Evolutionary conservation across 2,113 vertebrate species (phyloP).

Genomic region (Silurus glanis): DNA sequence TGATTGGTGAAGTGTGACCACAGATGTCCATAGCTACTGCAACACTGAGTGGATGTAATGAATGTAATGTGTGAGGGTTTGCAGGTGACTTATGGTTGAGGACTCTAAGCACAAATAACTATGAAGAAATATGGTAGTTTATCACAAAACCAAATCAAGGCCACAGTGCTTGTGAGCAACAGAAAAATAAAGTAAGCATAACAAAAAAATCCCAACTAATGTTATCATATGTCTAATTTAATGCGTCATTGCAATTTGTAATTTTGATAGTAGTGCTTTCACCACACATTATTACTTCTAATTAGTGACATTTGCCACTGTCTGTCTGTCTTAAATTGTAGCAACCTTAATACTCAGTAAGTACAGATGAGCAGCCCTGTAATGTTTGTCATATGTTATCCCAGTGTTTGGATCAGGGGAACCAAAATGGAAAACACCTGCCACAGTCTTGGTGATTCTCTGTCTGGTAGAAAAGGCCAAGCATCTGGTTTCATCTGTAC

Average conservation of each 20-base stretch:
- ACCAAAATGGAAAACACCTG: constrained; percentile 58
- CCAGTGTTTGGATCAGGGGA: constrained; percentile 28
- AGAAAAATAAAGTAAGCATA: constrained; percentile 10
- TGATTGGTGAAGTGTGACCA: constrained; percentile 21
- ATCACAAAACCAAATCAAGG: constrained; percentile 2
- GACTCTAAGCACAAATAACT: constrained; percentile 1
- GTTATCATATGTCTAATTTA: constrained; percentile 1
- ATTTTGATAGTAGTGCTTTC: constrained; percentile 3
- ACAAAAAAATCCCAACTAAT: constrained; percentile 29
- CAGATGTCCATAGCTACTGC: constrained; percentile 42
- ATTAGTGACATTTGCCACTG: constrained; percentile 13
- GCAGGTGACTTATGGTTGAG: neutral
- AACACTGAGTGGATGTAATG: constrained; percentile 27
- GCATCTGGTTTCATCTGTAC: constrained; percentile 55
- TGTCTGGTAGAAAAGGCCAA: constrained; percentile 43
- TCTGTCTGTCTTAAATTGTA: constrained; percentile 1
- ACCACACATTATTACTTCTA: neutral
- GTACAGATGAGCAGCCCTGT: constrained; percentile 40
- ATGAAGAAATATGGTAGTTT: neutral
- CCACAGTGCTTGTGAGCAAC: neutral
- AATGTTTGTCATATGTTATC: constrained; percentile 46
- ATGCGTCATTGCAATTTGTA: constrained; percentile 8
- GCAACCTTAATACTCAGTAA: constrained; percentile 3
- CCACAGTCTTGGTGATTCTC: constrained; percentile 35
- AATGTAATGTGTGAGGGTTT: neutral